Evolutionary conservation across 2,888 invertebrate species (phyloP).

Genomic region (Hyposoter didymator): DNA sequence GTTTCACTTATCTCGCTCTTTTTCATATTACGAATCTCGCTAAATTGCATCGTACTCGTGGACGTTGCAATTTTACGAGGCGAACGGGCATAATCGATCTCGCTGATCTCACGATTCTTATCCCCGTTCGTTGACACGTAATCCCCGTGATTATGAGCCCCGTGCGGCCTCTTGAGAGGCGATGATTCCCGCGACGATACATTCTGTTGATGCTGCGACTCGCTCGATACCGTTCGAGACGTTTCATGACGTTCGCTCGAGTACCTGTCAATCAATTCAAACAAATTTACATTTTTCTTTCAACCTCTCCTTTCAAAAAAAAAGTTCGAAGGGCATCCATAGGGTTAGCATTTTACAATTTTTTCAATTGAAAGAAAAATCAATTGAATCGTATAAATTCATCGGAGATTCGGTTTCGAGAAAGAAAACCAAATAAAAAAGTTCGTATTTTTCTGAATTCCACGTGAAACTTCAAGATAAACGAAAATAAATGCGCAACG

Average conservation of each 20-base stretch:
- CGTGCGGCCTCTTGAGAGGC: conserved; percentile 72
- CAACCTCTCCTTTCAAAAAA: background rate
- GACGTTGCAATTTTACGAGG: conserved; percentile 57
- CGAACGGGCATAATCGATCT: conserved; percentile 63
- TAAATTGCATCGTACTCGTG: conserved; percentile 87
- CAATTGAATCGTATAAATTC: background rate
- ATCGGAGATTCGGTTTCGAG: background rate
- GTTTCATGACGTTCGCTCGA: conserved; percentile 78
- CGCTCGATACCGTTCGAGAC: conserved; percentile 74
- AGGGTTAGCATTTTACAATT: background rate
- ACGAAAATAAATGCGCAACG: background rate
- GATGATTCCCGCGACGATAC: conserved; percentile 76
- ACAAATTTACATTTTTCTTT: conserved; percentile 17
- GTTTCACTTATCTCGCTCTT: conserved; percentile 88
- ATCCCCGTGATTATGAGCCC: conserved; percentile 57
- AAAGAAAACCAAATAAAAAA: background rate
- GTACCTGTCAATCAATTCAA: conserved; percentile 74
- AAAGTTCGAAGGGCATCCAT: background rate
- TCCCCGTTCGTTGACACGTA: conserved; percentile 71
- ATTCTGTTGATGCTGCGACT: conserved; percentile 70
- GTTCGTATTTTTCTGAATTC: background rate
- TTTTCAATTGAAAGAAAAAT: background rate
- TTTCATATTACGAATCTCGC: conserved; percentile 90
- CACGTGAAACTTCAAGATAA: background rate
- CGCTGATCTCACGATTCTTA: conserved; percentile 44